Base-by-base conservation (phyloP, 1,140 invertebrate genomes). In the Pogonomyrmex barbatus region DNA sequence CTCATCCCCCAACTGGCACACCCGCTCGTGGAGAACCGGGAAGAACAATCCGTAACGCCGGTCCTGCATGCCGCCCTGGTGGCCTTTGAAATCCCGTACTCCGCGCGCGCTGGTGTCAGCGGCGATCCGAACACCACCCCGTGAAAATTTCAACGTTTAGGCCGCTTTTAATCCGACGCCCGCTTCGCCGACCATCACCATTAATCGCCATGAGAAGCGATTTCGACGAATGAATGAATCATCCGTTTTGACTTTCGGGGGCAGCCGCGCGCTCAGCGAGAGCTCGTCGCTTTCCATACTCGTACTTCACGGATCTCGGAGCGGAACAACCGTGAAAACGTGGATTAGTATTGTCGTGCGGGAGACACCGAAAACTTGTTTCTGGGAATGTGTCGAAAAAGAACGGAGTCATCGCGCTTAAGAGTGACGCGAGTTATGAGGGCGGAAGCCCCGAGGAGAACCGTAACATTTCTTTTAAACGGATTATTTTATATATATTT, bases 141-240 rank as follows among this genome's bases (percentile, higher is more conserved):
- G 91, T 94, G 93, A 93, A 94, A 94, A 93, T 94, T 94, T 92
- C 88, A 91, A 78, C 83, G 77, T 88, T 91, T 89, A 65, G 87
- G 86, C 78, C 76, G 83, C 83, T 89, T 92, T 93, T 93, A 92
- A 93, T 92, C 88, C 86, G 24, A 79, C 71, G 75, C 47, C 87
- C 88, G 87, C 86, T 88, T 62, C 84, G 86, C 84, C 87, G 85
- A 79, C 70, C 87, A 54, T 54, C 42, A 14, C 87, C 87, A 91
- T 93, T 90, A 91, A 89, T 87, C 83, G 85, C 68, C 91, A 91
- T 90, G 90, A 92, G 87, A 88, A 88, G 89, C 87, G 85, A 90
- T 91, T 91, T 91, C 83, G 54, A 77, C 73, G 60, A 73, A 90
- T 73, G 67, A 78, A 90, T 90, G 89, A 90, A 88, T 90, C 89